Percentiles rank a stretch among this genome's conserved stretches.
Conservation (phyloP, 2,888 invertebrate genomes). For the Cryptops parisi region DNA sequence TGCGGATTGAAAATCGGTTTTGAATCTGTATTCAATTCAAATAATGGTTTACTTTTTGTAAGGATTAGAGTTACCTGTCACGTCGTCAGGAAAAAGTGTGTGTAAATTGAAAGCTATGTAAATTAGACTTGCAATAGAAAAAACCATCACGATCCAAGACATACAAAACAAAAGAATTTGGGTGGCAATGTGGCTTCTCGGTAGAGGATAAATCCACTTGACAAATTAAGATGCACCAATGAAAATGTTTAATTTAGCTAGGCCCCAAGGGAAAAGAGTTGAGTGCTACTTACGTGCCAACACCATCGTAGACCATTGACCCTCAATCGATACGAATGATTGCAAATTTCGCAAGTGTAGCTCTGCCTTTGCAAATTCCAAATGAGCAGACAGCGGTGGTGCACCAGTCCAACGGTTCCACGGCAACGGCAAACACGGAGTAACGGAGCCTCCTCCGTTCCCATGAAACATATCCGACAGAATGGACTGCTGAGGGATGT, state of each 20-base stretch:
- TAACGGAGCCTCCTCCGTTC: constrained; percentile 1
- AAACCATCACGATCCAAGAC: constrained; percentile 10
- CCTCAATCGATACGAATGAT: constrained; percentile 1
- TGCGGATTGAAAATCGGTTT: constrained; percentile 1
- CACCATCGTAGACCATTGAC: constrained; percentile 9
- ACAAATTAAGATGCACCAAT: neutral
- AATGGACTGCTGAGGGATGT: neutral
- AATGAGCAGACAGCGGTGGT: neutral
- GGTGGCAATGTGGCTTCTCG: constrained; percentile 1
- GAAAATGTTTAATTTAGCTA: neutral
- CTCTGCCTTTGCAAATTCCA: constrained; percentile 7
- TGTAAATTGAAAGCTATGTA: constrained; percentile 6
- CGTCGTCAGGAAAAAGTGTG: constrained; percentile 4
- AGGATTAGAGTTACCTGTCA: constrained; percentile 3
- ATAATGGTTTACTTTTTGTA: neutral
- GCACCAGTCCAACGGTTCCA: constrained; percentile 3
- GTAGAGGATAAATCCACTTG: constrained; percentile 4
- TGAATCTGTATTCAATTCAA: neutral
- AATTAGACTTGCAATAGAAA: constrained; percentile 6
- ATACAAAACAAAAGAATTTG: constrained; percentile 3
- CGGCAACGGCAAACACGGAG: constrained; percentile 3
- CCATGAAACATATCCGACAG: constrained; percentile 9
- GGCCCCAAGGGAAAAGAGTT: neutral
- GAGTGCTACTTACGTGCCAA: constrained; percentile 6
- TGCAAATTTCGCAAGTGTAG: constrained; percentile 7